Percentiles rank a stretch among this genome's conserved stretches.
Evolutionary conservation across 1,140 invertebrate genomes (phyloP).

Genomic region (Palaemon carinicauda): DNA sequence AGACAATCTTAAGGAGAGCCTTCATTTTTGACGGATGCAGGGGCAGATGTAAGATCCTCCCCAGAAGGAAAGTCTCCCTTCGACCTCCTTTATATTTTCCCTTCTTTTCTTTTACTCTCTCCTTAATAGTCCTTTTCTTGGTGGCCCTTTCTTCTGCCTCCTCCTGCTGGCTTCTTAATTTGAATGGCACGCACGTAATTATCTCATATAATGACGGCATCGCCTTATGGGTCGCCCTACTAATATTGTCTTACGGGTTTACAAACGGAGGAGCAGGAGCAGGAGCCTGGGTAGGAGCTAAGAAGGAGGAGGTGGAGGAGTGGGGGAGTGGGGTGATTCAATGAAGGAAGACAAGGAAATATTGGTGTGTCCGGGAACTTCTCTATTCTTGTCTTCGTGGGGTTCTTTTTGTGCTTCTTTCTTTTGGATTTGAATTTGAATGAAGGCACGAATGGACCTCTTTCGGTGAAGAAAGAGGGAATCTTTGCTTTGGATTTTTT

Average conservation of each 20-base stretch:
- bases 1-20: too few species aligned
- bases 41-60: background rate
- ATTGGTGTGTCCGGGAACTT: background rate
- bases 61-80: background rate
- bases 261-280: background rate
- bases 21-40: background rate
- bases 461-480: too few species aligned
- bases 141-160: background rate
- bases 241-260: slow-evolving; percentile 41
- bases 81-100: background rate
- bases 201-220: slow-evolving; percentile 36
- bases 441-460: too few species aligned
- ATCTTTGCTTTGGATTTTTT: too few species aligned
- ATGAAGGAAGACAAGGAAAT: background rate
- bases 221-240: slow-evolving; percentile 11
- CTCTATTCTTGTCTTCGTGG: too few species aligned
- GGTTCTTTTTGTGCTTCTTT: too few species aligned
- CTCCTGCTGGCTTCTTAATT: slow-evolving; percentile 13
- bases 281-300: background rate
- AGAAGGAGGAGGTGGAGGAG: background rate
- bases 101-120: background rate
- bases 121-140: background rate
- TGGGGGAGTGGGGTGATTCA: background rate
- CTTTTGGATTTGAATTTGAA: too few species aligned
- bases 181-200: slow-evolving; percentile 48